These are phyloP conservation scores for Hydropotes inermis DNA, from an alignment of 2,113 vertebrate species.

Conservation along the genomic window DNA sequence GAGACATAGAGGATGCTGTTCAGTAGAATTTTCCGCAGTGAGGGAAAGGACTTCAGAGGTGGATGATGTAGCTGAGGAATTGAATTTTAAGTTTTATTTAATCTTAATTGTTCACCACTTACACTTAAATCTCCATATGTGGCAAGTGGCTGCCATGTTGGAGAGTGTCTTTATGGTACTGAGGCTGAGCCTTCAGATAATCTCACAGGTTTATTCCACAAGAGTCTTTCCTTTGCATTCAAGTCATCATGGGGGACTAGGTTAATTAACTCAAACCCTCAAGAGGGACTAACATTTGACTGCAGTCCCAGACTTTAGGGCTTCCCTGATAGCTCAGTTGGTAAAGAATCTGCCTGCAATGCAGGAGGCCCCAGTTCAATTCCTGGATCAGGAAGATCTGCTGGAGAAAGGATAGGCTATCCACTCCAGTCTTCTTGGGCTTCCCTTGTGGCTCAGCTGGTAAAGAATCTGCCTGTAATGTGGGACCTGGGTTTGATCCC, in stretches of 20 bases:
- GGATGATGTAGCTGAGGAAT: background rate
- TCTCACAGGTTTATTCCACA: background rate
- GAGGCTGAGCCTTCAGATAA: background rate
- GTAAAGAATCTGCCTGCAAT: background rate
- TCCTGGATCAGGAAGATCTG: fast-evolving
- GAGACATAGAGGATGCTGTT: background rate
- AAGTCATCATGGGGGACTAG: background rate
- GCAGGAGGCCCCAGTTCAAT: background rate
- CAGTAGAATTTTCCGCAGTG: background rate
- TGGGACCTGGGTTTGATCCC: background rate
- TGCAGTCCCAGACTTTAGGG: background rate
- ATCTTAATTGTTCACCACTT: background rate
- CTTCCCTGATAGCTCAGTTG: background rate
- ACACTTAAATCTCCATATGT: background rate
- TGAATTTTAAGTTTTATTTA: background rate
- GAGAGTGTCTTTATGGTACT: background rate
- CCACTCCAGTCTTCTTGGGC: background rate
- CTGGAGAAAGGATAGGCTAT: background rate
- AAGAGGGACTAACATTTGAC: background rate
- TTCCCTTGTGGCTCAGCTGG: background rate
- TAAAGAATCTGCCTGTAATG: background rate
- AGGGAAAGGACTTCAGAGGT: background rate
- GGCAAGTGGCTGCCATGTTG: background rate
- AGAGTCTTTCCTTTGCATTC: background rate
- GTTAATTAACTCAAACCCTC: background rate